A percentile compares a stretch with the other conserved stretches of the same genome.
Conservation (phyloP, 1,140 invertebrate genomes). For the Drosophila prosaltans region DNA sequence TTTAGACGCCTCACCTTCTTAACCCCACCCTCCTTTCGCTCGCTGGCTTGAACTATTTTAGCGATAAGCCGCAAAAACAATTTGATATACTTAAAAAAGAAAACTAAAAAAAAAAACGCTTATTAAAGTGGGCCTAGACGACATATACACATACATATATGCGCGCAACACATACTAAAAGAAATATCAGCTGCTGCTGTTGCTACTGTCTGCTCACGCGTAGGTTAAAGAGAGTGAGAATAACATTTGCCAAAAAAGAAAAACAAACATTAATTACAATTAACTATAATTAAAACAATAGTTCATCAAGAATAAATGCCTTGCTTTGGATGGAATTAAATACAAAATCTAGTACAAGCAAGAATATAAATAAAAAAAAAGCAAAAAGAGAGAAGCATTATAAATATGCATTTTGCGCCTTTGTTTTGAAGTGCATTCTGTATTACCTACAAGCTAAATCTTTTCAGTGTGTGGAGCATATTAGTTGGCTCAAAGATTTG, state of each 20-base stretch:
- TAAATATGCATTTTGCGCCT: conserved; percentile 36
- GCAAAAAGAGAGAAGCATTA: conserved; percentile 24
- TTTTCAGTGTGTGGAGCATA: conserved; percentile 13
- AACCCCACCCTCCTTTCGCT: not conserved
- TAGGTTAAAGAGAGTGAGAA: not conserved
- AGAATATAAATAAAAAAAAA: conserved; percentile 35
- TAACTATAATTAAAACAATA: conserved; percentile 33
- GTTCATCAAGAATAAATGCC: not conserved
- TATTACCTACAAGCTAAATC: conserved; percentile 35
- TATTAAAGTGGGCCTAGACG: conserved; percentile 3
- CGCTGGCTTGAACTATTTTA: not conserved
- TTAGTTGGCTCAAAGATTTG: not conserved
- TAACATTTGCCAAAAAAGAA: not conserved
- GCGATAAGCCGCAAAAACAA: conserved; percentile 11
- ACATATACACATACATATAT: not conserved
- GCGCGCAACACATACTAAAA: conserved; percentile 23
- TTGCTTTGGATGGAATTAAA: not conserved
- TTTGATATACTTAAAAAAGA: conserved; percentile 4
- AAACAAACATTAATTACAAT: conserved; percentile 2
- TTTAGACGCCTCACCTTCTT: not conserved
- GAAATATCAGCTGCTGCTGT: conserved; percentile 40
- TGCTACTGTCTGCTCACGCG: not conserved
- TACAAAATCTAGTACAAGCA: conserved; percentile 1
- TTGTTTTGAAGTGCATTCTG: conserved; percentile 38
- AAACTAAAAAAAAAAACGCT: not conserved